Base-by-base conservation (phyloP, 2,888 invertebrate genomes). In the Apodemia zela region DNA sequence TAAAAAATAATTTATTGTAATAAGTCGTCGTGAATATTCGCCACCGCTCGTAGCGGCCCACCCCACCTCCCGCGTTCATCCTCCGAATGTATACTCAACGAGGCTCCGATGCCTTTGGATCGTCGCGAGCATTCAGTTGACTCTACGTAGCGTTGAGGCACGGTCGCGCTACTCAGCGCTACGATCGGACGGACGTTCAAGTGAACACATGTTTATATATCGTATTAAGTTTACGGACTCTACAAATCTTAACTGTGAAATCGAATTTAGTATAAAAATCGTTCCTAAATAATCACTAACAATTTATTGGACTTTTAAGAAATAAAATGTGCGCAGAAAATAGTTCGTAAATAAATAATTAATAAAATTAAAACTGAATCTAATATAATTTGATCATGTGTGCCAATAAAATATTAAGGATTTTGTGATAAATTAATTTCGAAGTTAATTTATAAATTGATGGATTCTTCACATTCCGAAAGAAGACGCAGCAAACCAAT, bases 1-100 rank as follows among this genome's bases (percentile, higher is more conserved):
- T 83, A 89, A 86, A 87, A 87, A 86, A 89, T 86, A 85, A 89
- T 89, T 89, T 89, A 88, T 89, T 89, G 84, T 89, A 89, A 89
- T 89, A 89, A 87, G 86, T 84, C 84, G 79, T 90, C 91, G 92
- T 86, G 87, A 84, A 82, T 84, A 83, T 83, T 92, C 92, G 92
- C 88, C 86, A 83, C 84, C 79, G 79, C 81, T 92, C 92, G 91
- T 87, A 80, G 82, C 85, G 81, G 84, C 85, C 78, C 79, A 77
- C 77, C 83, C 81, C 83, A 76, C 84, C 72, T 83, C 81, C 80
- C 72, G 69, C 72, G 69, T 81, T 80, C 83, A 82, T 73, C 84
- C 69, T 74, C 80, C 74, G 74, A 82, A 73, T 83, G 85, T 38
- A 84, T 81, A 89, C 84, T 82, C 84, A 78, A 84, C 86, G 81